Evolutionary conservation across 1,140 invertebrate species (phyloP).

Genomic region (Aphidius ervi): DNA sequence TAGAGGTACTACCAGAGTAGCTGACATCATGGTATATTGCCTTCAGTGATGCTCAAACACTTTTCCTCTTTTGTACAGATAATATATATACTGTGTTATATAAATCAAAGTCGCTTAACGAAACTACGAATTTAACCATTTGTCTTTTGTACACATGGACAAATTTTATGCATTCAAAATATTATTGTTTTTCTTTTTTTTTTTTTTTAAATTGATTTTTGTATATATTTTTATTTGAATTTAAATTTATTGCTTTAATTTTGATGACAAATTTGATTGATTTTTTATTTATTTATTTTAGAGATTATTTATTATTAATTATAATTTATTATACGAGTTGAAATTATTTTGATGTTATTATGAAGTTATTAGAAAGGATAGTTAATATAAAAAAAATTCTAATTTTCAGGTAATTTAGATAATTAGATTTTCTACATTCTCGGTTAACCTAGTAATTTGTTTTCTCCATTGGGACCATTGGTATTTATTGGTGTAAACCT

Average conservation of each 20-base stretch:
- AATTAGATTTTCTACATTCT: conserved; percentile 8
- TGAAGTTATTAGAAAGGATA: no score
- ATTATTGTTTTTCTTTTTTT: conserved; percentile 11
- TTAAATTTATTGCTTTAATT: not conserved
- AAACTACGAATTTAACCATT: conserved; percentile 18
- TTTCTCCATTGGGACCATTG: conserved; percentile 31
- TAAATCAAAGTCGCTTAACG: conserved; percentile 40
- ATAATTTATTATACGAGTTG: no score
- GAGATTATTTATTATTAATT: no score
- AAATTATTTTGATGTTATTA: no score
- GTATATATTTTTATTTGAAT: not conserved
- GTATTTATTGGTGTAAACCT: conserved; percentile 28
- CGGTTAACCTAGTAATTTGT: conserved; percentile 24
- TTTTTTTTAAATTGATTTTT: conserved; percentile 5
- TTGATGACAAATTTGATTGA: no score
- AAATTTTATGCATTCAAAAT: conserved; percentile 1
- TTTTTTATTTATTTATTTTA: no score
- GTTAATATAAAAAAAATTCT: no score
- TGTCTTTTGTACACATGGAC: conserved; percentile 20
- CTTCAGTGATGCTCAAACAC: conserved; percentile 46
- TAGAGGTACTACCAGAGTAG: conserved; percentile 34
- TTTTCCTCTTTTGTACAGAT: conserved; percentile 29
- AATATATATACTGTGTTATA: conserved; percentile 20
- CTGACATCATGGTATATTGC: conserved; percentile 50
- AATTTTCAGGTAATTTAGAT: not conserved